Evolutionary conservation across 2,113 vertebrate species (phyloP), one percentile per base, ranked within the genome.

Genomic region (Oryzias javanicus): DNA sequence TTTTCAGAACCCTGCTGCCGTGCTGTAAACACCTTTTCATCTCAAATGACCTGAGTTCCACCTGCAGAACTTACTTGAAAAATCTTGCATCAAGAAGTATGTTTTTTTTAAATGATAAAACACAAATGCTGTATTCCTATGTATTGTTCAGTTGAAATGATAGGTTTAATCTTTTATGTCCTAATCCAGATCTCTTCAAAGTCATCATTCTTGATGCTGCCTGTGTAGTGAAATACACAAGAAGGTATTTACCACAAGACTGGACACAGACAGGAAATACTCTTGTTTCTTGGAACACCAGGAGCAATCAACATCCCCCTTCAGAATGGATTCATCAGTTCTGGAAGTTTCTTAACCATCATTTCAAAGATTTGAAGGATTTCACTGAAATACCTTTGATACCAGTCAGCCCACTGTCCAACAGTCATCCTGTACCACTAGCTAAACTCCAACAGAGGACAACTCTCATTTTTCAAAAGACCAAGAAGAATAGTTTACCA

Each of bases 371-470:
- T 47, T 76, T 95, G 67, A 63, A 67, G 19, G 3, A 24, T 29
- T 90, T 94, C 55, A 66, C 70, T 66, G 89, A 84, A 5, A 79
- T 94, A 14, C 92, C 93, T 49, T 82, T 95, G 42, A 83, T 95
- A 77, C 86, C 92, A 3, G 50, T 94, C 35, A 78, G 77, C 47
- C 62, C 84, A 0, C 55, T 89, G 42, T 70, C 77, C 35, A 49
- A 4, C 45, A 41, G 45, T 49, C 66, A 49, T 42, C 59, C 57
- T 49, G 16, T 92, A 25, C 14, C 3, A 49, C 71, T 95, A 18
- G 91, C 91, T 60, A 90, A 66, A 10, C 45, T 94, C 55, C 67
- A 86, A 41, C 49, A 72, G 2, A 86, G 82, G 4, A 69, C 91
- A 44, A 85, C 88, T 3, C 77, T 93, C 6, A 84, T 94, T 49